Evolutionary conservation across 2,888 invertebrate species (phyloP), one percentile per base, ranked within the genome.

Genomic region (Volucella zonaria): DNA sequence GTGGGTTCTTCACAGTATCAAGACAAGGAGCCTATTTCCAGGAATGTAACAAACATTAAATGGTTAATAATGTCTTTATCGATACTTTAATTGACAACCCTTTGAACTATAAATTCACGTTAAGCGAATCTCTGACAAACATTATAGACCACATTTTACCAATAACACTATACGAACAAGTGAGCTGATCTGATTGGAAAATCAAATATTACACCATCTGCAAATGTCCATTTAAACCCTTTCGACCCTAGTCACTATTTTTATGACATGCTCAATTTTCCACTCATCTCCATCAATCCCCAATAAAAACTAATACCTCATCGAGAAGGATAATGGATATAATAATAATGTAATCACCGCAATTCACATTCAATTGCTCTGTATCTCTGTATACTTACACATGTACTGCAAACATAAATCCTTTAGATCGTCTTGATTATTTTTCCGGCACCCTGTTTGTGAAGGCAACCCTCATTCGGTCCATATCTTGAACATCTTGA

Each of bases 341-440:
- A 64, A 64, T 62, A 73, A 54, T 18, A 38, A 9, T 38, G 54
- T 64, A 64, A 64, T 74, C 74, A 74, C 74, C 74, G 31, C 74
- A 74, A 64, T 54, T 54, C 61, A 52, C 52, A 43, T 51, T 73
- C 73, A 54, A 73, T 62, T 31, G 73, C 14, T 51, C 23, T 23
- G 43, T 52, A 31, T 61, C 42, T n/a, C 23, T 52, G 31, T 31
- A 31, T 6, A 31, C 31, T 31, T 6, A 31, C 31, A 31, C 6
- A 31, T 31, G 6, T 31, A 31, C 31, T 31, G 31, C 31, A 31
- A 31, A 31, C 31, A 31, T 31, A 31, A 31, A 31, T 31, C 31
- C 52, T 14, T 3, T 11, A 42, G 66, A 42, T 52, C 14, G 9
- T 43, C 42, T 15, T 40, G 14, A 49, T 52, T 40, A 12, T 66